Base-by-base conservation (phyloP, 2,888 invertebrate genomes). In the Pollenia amentaria region DNA sequence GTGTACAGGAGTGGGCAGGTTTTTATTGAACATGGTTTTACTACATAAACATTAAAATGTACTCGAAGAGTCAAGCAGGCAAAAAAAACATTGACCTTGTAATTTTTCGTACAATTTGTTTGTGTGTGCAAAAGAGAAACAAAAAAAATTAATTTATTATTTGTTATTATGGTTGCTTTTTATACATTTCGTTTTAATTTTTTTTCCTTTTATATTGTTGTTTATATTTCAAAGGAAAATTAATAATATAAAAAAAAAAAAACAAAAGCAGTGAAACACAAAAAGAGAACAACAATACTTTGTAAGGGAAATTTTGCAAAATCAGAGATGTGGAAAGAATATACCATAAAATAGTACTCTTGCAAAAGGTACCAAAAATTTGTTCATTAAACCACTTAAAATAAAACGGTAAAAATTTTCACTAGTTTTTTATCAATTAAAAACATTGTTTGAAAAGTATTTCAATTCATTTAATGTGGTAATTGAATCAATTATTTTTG, bases 51-150 rank as follows among this genome's bases (percentile, higher is more conserved):
- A 65, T 65, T 29, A 70, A 44, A 62, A 40, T 40, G 11, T n/a
- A 53, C n/a, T n/a, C 57, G 57, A 44, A 70, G 14, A 3, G 18
- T 3, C 53, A 29, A 42, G 10, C 12, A 46, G 65, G 64, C 53
- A 85, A 85, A 62, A n/a, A 79, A 88, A 88, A 80, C 88, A 89
- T 89, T 89, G 89, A 89, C 89, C 89, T 89, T 89, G 89, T 87
- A 84, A 53, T 29, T 85, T 64, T 87, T 89, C 88, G 88, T 87
- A 88, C 86, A 88, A 88, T 84, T 86, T 72, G 64, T 82, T 69
- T 67, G 67, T 29, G 29, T 29, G 62, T 29, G 72, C 67, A 75
- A 75, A 76, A 78, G 16, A 21, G 18, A 38, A 67, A 29, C 29
- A 53, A 67, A 55, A 40, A 70, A 46, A 69, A 69, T 69, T 42